These are phyloP conservation scores for Heliocidaris erythrogramma DNA, from an alignment of 35 echinoderm and acorn worm species.

Conservation along the genomic window DNA sequence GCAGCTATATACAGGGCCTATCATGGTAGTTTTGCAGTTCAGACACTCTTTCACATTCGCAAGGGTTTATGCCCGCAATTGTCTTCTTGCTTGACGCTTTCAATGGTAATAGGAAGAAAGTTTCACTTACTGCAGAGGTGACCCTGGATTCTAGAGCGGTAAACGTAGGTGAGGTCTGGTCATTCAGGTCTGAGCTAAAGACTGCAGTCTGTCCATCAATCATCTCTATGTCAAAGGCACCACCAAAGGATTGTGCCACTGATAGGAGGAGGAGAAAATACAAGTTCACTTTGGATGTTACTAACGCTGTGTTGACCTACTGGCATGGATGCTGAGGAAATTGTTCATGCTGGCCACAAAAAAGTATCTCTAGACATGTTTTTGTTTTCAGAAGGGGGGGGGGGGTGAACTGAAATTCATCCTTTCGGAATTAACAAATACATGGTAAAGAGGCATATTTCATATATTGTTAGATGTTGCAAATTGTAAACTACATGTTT, in stretches of 20 bases:
- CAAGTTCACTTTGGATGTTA: background rate
- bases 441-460: too few relatives aligned
- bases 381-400: background rate
- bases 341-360: background rate
- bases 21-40: too few relatives aligned
- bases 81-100: too few relatives aligned
- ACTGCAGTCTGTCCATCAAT: slow-evolving; percentile 10
- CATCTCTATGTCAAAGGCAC: slow-evolving; percentile 46
- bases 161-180: background rate
- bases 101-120: background rate
- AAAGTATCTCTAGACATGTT: background rate
- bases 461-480: too few relatives aligned
- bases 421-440: background rate
- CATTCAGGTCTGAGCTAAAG: slow-evolving; percentile 43
- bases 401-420: too few relatives aligned
- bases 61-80: too few relatives aligned
- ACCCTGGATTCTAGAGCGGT: background rate
- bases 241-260: slow-evolving; percentile 39
- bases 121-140: slow-evolving; percentile 36
- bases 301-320: background rate
- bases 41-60: too few relatives aligned
- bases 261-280: background rate
- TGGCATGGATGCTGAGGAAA: background rate
- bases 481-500: too few relatives aligned
- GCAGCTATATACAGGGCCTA: too few relatives aligned